Percentiles rank a stretch among this genome's conserved stretches.
phyloP scores from a whole-genome alignment of 2,888 invertebrate species.

The Tetheella fluctuosa region DNA sequence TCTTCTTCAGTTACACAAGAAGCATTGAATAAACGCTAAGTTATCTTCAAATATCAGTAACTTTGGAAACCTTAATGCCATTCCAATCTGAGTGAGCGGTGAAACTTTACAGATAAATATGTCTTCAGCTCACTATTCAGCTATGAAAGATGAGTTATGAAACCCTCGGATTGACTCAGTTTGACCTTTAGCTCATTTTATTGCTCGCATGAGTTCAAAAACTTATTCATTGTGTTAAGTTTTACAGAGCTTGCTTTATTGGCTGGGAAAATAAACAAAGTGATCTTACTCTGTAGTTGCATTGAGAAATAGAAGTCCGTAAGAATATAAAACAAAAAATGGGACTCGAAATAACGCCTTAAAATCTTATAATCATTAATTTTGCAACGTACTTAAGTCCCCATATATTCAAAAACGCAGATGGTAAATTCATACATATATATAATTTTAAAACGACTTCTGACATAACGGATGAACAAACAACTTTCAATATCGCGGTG shows the following conservation, averaged over 20 bases:
- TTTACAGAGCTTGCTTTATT: neutral
- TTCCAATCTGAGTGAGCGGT: neutral
- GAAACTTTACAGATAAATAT: slow-evolving; percentile 9
- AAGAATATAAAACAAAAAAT: too few species aligned
- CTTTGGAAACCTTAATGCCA: neutral
- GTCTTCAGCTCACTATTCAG: neutral
- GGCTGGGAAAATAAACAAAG: neutral
- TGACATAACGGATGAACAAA: too few species aligned
- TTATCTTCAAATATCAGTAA: neutral
- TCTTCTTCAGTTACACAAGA: neutral
- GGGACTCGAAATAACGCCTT: too few species aligned
- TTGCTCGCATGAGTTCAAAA: neutral
- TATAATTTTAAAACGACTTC: too few species aligned
- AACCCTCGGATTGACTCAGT: neutral
- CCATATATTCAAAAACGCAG: too few species aligned
- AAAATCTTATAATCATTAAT: too few species aligned
- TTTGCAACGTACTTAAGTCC: too few species aligned
- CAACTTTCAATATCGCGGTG: too few species aligned
- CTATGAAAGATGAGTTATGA: neutral
- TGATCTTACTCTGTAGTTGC: too few species aligned
- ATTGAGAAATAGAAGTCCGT: too few species aligned
- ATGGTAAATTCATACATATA: too few species aligned
- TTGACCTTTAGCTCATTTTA: neutral
- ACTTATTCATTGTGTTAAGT: neutral
- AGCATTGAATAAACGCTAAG: neutral